Conservation (phyloP, 2,888 invertebrate genomes). For the Timandra comae region DNA sequence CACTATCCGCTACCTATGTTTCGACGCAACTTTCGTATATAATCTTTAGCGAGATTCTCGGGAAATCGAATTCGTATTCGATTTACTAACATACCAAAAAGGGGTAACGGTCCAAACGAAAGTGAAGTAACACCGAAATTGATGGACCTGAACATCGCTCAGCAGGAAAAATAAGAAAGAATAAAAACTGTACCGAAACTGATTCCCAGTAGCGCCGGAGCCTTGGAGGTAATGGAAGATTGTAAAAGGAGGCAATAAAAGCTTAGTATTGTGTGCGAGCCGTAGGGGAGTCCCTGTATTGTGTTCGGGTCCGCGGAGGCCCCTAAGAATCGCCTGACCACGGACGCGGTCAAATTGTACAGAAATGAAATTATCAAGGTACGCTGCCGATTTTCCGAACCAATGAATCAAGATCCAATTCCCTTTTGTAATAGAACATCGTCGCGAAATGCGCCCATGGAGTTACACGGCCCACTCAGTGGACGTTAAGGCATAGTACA, state of each 20-base stretch:
- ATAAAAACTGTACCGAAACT: conserved; percentile 67
- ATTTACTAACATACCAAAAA: conserved; percentile 30
- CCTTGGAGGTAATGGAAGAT: conserved; percentile 74
- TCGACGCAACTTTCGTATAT: conserved; percentile 18
- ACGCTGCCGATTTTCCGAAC: conserved; percentile 77
- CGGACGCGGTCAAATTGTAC: conserved; percentile 76
- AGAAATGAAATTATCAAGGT: conserved; percentile 78
- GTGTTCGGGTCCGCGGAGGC: conserved; percentile 66
- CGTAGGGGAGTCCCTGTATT: conserved; percentile 70
- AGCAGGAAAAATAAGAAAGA: conserved; percentile 60
- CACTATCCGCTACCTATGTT: conserved; percentile 32
- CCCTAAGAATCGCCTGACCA: conserved; percentile 73
- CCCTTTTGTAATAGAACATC: conserved; percentile 77
- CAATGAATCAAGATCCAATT: conserved; percentile 78
- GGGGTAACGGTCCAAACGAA: conserved; percentile 25
- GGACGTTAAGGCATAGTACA: conserved; percentile 54
- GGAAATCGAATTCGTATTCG: conserved; percentile 22
- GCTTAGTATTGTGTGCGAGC: conserved; percentile 74
- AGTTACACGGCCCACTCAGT: conserved; percentile 70
- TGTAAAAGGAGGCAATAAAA: conserved; percentile 77
- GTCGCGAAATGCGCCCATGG: conserved; percentile 70
- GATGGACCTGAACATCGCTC: conserved; percentile 57
- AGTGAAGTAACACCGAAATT: conserved; percentile 44
- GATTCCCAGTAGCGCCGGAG: conserved; percentile 66
- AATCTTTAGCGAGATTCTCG: conserved; percentile 15